Evolutionary conservation across 1,140 invertebrate genomes (phyloP), one percentile per base, ranked within the genome.

Genomic region (Tetramorium parvispinum): DNA sequence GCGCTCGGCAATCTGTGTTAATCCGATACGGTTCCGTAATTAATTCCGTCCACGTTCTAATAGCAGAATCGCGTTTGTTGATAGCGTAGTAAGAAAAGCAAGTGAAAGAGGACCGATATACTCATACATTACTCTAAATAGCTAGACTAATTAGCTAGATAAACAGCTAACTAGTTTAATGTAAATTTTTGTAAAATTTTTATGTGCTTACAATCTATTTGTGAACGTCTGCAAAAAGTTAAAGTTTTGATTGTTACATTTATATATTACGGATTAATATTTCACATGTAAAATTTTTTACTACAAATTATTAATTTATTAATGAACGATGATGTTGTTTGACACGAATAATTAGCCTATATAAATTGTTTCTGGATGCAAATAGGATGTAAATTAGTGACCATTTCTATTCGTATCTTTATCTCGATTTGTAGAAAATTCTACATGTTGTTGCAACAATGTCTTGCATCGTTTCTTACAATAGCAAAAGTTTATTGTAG

Each of bases 1-100:
- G 63, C 63, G 24, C n/a, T 8, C 51, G 55, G 63, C 63, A 83
- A 75, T 76, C 51, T 46, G 82, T 51, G 40, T 65, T 85, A 88
- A 68, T 83, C 87, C 27, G 81, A 83, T 51, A 83, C 55, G 55
- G 27, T 24, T 37, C 53, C 66, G 49, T 83, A 75, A 83, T 83
- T 83, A 83, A 75, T 83, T 83, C 40, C 68, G 40, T 21, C 51
- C 59, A 32, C 65, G 49, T 70, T 81, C 21, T 70, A 81, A 57
- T 81, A 81, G 68, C 61, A 27, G 68, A 70, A 70, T 81, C 49
- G 78, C 65, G 65, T 55, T 53, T 18, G n/a, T 24, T 37, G 32
- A 65, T 55, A 68, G 40, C 37, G 10, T 13, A 32, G 8, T n/a
- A 24, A 53, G 21, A 37, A 70, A 51, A 68, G 16, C 40, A 37